Evolutionary conservation across 2,113 vertebrate genomes (phyloP).

Genomic region (Thryonomys swinderianus): DNA sequence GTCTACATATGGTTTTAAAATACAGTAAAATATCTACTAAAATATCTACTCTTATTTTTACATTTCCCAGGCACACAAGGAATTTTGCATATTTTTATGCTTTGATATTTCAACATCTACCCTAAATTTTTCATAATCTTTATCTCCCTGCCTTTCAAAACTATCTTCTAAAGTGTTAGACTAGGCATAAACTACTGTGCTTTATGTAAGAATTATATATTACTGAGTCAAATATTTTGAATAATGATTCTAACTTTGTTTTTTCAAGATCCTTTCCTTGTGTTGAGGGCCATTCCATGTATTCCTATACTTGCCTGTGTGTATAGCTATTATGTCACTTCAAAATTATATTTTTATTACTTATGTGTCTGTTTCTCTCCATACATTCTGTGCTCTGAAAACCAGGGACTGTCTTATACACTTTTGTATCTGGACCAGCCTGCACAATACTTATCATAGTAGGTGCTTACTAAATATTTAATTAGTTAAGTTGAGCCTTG

Average conservation of each 20-base stretch:
- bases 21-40: background rate
- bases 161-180: slow-evolving; percentile 30
- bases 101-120: slow-evolving; percentile 30
- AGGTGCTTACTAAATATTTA: background rate
- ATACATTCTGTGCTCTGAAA: background rate
- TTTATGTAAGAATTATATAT: slow-evolving; percentile 22
- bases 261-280: background rate
- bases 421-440: background rate
- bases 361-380: background rate
- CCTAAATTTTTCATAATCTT: slow-evolving; percentile 33
- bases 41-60: background rate
- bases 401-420: background rate
- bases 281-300: background rate
- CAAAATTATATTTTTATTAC: slow-evolving; percentile 15
- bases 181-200: background rate
- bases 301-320: background rate
- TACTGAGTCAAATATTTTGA: background rate
- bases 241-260: slow-evolving; percentile 22
- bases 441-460: background rate
- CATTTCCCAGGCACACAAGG: background rate
- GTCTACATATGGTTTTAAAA: slow-evolving; percentile 35
- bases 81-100: background rate
- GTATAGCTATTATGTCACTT: background rate
- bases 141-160: background rate
- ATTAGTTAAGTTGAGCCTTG: background rate